Evolutionary conservation across 2,797 vertebrate genomes (phyloP), one percentile per base, ranked within the genome.

Genomic region (Rousettus madagascariensis): DNA sequence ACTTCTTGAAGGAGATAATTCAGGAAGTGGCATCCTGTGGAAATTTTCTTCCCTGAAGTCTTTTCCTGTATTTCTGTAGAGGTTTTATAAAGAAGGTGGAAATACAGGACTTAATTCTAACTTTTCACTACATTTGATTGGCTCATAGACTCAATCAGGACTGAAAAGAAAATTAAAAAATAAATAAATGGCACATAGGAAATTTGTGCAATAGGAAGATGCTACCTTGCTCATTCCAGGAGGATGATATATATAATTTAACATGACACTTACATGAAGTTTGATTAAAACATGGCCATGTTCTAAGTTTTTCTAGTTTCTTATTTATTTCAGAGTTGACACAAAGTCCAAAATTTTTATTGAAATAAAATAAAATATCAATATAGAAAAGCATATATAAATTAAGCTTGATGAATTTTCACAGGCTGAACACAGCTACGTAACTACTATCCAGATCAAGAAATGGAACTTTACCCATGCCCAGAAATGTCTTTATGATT

Each of bases 31-130:
- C 26, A 49, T 75, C 71, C 26, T 0, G 0, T 86, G 63, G 15
- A 61, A 13, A 59, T 38, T 85, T 8, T 94, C 49, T 71, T 71
- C 28, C 41, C 36, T 82, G 49, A 96, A 95, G 68, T 92, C 8
- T 83, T 74, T 95, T 96, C 90, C 72, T 79, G 57, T 90, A 79
- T 85, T 85, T 89, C 41, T 95, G 9, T 69, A 90, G 71, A 94
- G 49, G 41, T 78, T 41, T 90, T 94, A 49, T 83, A 72, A 94
- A 94, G 91, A 97, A 90, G 19, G 61, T 65, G 12, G 72, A 86
- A 78, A 78, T 72, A 75, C 33, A 90, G 46, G 53, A 75, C 24
- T 90, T 75, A 86, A 61, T 53, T 65, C 17, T 71, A 69, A 82
- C 22, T 92, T 82, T 84, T 63, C 22, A 41, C 16, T 30, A 65